Percentiles rank a stretch among this genome's conserved stretches.
phyloP scores from a whole-genome alignment of 2,797 vertebrate species.

The Uromys caudimaculatus region DNA sequence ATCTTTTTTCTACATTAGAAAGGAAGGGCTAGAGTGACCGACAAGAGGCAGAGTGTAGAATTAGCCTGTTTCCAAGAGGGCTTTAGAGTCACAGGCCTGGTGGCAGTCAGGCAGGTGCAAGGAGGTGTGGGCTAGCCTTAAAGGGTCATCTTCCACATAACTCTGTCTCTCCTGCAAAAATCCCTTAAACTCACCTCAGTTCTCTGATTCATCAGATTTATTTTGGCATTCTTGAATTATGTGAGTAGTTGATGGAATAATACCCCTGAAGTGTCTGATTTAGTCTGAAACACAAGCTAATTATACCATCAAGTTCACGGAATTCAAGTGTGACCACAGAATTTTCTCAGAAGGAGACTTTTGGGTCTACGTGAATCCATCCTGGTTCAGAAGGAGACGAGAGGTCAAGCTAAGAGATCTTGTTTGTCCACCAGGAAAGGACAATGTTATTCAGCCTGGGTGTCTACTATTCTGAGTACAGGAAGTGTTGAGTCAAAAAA shows the following conservation, averaged over 20 bases:
- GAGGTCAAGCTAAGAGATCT: no score
- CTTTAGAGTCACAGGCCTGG: rapidly evolving
- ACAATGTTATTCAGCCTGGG: rapidly evolving
- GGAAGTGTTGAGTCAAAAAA: conserved; percentile 15
- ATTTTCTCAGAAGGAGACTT: background rate
- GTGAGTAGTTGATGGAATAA: background rate
- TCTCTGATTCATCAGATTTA: background rate
- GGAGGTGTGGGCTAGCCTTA: rapidly evolving
- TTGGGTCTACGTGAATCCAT: rapidly evolving
- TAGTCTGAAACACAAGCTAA: rapidly evolving
- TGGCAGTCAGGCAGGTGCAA: rapidly evolving
- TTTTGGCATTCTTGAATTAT: background rate
- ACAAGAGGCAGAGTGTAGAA: rapidly evolving
- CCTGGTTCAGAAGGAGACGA: rapidly evolving
- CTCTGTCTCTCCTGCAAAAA: background rate
- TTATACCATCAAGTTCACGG: rapidly evolving
- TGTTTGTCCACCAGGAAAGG: background rate
- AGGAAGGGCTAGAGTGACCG: background rate
- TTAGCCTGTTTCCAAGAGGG: rapidly evolving
- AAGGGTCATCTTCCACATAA: background rate
- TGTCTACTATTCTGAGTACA: background rate
- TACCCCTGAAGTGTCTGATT: background rate
- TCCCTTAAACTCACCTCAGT: background rate
- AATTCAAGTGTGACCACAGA: background rate
- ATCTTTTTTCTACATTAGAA: no score